phyloP scores from a whole-genome alignment of 2,797 vertebrate species.

The Manis javanica region DNA sequence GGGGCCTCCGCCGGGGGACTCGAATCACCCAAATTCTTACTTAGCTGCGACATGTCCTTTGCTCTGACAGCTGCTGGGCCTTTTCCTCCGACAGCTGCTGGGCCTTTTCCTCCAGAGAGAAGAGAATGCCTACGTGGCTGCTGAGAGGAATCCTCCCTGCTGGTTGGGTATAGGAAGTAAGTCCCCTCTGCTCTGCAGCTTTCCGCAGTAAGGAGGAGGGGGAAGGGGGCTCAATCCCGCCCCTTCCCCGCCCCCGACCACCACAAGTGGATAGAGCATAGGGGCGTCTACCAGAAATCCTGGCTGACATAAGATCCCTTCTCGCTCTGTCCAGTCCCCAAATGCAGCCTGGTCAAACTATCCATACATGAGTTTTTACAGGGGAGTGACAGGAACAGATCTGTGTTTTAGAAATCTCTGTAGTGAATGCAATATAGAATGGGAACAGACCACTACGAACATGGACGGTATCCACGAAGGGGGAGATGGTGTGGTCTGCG shows the following conservation, averaged over 20 bases:
- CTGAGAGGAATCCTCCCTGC: conserved; percentile 64
- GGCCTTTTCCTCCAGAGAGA: conserved; percentile 73
- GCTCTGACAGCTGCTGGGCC: conserved; percentile 68
- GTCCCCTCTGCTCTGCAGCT: conserved; percentile 62
- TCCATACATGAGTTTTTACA: background rate
- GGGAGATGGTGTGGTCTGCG: conserved; percentile 56
- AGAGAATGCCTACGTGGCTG: conserved; percentile 73
- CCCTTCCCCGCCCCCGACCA: conserved; percentile 80
- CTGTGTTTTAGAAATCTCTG: background rate
- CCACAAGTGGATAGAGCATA: conserved; percentile 74
- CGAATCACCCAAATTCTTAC: conserved; percentile 77
- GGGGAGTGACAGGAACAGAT: background rate
- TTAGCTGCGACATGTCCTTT: conserved; percentile 79
- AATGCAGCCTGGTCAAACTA: background rate
- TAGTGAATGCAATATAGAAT: background rate
- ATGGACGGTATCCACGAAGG: conserved; percentile 53
- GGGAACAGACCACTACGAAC: conserved; percentile 56
- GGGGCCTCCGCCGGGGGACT: conserved; percentile 74
- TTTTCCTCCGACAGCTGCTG: conserved; percentile 66
- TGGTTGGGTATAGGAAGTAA: conserved; percentile 72
- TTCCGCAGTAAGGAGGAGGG: conserved; percentile 76
- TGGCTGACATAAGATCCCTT: conserved; percentile 31
- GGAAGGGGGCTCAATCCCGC: conserved; percentile 71
- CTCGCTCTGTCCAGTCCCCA: background rate
- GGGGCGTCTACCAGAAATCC: conserved; percentile 71